Percentiles rank a stretch among this genome's conserved stretches.
Evolutionary conservation across 1,140 invertebrate species (phyloP).

Genomic region (Augochlora pura): DNA sequence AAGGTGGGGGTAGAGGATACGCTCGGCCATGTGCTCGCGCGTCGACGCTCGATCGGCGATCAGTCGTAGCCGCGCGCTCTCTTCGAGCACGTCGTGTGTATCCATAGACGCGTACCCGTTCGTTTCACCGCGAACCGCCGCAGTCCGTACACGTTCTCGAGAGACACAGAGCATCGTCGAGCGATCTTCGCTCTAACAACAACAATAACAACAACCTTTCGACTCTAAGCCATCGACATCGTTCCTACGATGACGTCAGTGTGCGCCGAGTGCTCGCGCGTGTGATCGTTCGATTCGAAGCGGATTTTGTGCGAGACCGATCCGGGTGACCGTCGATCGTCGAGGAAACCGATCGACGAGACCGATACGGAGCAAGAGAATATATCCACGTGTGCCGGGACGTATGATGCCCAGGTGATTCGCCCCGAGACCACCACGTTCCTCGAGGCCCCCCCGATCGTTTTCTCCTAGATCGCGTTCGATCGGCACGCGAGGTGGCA

Average conservation of each 20-base stretch:
- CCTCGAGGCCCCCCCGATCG: no score
- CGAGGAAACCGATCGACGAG: no score
- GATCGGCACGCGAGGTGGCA: no score
- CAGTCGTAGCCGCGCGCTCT: conserved; percentile 78
- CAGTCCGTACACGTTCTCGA: background rate
- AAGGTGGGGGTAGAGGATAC: conserved; percentile 22
- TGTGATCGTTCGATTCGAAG: conserved; percentile 31
- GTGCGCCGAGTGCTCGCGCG: conserved; percentile 13
- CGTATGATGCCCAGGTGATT: conserved; percentile 59
- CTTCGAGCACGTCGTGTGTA: conserved; percentile 58
- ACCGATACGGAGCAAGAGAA: no score
- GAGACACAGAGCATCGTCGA: background rate
- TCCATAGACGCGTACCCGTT: background rate
- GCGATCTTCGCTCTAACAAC: background rate
- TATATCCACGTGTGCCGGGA: no score
- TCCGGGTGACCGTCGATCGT: no score
- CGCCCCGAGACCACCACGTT: background rate
- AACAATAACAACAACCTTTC: no score
- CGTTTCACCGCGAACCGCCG: background rate
- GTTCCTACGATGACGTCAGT: conserved; percentile 39
- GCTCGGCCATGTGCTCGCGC: conserved; percentile 75
- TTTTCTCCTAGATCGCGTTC: no score
- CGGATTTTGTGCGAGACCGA: no score
- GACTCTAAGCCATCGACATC: background rate
- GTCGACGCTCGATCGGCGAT: conserved; percentile 72